phyloP scores from a whole-genome alignment of 2,888 invertebrate species.

The Sarcophaga rosellei region DNA sequence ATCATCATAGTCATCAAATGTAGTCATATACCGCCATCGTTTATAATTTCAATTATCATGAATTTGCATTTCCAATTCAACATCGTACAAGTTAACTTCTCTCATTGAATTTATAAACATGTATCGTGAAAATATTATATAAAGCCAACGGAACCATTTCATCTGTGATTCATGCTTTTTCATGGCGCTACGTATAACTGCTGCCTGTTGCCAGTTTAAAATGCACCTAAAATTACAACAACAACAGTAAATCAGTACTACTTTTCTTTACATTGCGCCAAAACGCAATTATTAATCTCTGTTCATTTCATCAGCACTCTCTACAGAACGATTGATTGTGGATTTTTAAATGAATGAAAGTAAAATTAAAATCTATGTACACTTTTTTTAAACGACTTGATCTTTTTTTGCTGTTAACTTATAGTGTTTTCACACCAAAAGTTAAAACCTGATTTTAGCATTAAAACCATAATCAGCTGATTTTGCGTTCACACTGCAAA shows the following conservation, averaged over 20 bases:
- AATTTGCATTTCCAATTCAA: slow-evolving; percentile 88
- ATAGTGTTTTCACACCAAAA: too few relatives aligned
- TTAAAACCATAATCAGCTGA: too few relatives aligned
- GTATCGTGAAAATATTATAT: slow-evolving; percentile 94
- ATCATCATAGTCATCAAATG: not conserved
- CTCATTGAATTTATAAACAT: slow-evolving; percentile 94
- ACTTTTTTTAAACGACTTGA: too few relatives aligned
- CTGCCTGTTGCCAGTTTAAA: slow-evolving; percentile 84
- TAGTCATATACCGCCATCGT: not conserved
- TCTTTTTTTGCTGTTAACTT: too few relatives aligned
- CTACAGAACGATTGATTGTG: too few relatives aligned
- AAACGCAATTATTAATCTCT: too few relatives aligned
- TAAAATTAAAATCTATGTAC: too few relatives aligned
- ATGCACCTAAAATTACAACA: slow-evolving; percentile 83
- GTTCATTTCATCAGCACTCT: too few relatives aligned
- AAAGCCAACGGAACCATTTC: slow-evolving; percentile 96
- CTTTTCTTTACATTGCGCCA: too few relatives aligned
- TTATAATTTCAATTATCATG: slow-evolving; percentile 82
- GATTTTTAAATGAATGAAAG: too few relatives aligned
- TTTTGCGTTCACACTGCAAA: too few relatives aligned
- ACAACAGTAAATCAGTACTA: not conserved
- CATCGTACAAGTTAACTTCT: slow-evolving; percentile 87
- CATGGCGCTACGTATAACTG: slow-evolving; percentile 89
- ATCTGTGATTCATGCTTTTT: slow-evolving; percentile 93
- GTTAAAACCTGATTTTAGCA: too few relatives aligned